These are phyloP conservation scores for Antigone vipio DNA, from an alignment of 2,113 vertebrate species.

Conservation along the genomic window DNA sequence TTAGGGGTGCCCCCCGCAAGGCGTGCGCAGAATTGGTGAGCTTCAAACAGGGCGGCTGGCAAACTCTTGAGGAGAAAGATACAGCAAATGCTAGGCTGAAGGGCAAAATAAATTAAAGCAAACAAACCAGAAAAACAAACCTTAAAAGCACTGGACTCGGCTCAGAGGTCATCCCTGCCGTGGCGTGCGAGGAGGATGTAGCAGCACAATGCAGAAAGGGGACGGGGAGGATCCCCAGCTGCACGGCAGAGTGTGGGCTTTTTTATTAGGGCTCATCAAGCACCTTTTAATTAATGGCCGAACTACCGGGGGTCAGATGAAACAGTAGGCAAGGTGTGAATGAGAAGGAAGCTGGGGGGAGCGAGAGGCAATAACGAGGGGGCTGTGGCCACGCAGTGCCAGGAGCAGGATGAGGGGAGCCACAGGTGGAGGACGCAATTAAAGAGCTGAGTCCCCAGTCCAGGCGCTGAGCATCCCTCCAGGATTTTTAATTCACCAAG, in stretches of 20 bases:
- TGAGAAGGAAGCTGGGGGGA: neutral
- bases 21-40: neutral
- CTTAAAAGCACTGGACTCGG: neutral
- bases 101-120: neutral
- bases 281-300: neutral
- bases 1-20: neutral
- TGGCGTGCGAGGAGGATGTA: accelerated
- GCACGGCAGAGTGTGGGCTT: accelerated
- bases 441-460: neutral
- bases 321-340: neutral
- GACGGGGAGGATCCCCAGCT: neutral
- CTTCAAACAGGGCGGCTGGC: neutral
- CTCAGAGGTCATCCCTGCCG: neutral
- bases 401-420: neutral
- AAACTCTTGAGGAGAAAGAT: neutral
- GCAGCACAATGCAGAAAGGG: neutral
- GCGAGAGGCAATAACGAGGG: neutral
- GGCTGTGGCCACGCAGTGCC: neutral
- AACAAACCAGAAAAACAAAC: neutral
- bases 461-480: neutral
- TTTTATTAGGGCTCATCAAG: neutral
- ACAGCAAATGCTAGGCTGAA: neutral
- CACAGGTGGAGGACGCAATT: neutral
- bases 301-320: neutral
- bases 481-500: neutral